phyloP scores from a whole-genome alignment of 2,113 vertebrate genomes.

The Misgurnus mizolepis region DNA sequence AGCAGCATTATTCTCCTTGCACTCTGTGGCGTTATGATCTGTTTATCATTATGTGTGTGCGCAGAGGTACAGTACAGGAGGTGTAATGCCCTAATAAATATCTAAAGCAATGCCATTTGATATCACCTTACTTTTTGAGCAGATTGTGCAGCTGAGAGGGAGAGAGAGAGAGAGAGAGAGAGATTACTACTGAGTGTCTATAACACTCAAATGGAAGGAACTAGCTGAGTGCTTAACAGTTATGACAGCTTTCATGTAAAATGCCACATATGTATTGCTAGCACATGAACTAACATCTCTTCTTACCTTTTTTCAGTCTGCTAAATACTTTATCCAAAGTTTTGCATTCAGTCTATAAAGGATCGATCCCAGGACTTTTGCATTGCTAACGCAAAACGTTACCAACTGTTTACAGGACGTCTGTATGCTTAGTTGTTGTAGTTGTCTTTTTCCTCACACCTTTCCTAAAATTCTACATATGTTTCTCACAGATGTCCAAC shows the following conservation, averaged over 20 bases:
- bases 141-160: constrained; percentile 3
- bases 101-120: constrained; percentile 27
- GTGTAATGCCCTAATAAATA: constrained; percentile 18
- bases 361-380: too few species aligned
- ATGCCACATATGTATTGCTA: not conserved
- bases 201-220: constrained; percentile 33
- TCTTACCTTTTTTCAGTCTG: constrained; percentile 14
- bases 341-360: too few species aligned
- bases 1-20: constrained; percentile 32
- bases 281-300: constrained; percentile 4
- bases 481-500: too few species aligned
- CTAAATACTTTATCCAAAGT: not conserved
- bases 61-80: not conserved
- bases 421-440: not conserved
- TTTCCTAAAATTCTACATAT: too few species aligned
- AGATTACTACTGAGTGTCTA: constrained; percentile 17
- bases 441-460: constrained; percentile 1
- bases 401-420: too few species aligned
- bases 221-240: constrained; percentile 23
- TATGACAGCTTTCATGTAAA: constrained; percentile 29
- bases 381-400: too few species aligned
- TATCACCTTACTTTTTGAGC: constrained; percentile 18
- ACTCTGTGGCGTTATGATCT: constrained; percentile 33
- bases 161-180: constrained; percentile 14
- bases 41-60: constrained; percentile 18